These are phyloP conservation scores for Condylostylus longicornis DNA, from an alignment of 1,140 invertebrate species.

Conservation along the genomic window DNA sequence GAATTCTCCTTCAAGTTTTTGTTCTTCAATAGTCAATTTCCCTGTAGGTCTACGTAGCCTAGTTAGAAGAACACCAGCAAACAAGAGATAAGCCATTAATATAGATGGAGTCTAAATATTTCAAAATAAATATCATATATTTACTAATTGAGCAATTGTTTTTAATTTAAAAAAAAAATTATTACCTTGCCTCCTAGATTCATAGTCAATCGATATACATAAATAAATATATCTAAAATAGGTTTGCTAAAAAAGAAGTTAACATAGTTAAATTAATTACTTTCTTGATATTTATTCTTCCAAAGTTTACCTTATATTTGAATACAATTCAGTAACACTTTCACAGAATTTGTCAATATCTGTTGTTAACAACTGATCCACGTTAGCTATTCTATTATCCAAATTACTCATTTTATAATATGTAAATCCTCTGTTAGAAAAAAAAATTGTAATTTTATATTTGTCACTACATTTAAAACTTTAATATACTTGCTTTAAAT, in stretches of 20 bases:
- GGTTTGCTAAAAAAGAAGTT: too few relatives aligned
- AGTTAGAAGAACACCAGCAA: constrained; percentile 69
- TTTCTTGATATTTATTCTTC: too few relatives aligned
- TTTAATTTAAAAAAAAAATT: constrained; percentile 3
- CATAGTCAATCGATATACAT: constrained; percentile 76
- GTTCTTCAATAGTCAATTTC: constrained; percentile 78
- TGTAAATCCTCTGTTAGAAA: constrained; percentile 68
- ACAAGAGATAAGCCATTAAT: constrained; percentile 71
- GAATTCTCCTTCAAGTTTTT: constrained; percentile 94
- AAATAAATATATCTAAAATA: constrained; percentile 83
- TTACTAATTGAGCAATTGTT: neutral
- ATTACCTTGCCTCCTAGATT: constrained; percentile 58
- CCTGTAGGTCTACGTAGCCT: constrained; percentile 69
- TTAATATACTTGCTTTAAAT: constrained; percentile 65
- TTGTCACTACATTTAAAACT: constrained; percentile 6
- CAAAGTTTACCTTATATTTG: too few relatives aligned
- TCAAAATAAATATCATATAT: too few relatives aligned
- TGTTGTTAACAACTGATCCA: constrained; percentile 89
- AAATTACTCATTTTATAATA: constrained; percentile 96
- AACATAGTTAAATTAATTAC: too few relatives aligned
- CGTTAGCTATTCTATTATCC: constrained; percentile 87
- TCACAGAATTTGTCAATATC: constrained; percentile 97
- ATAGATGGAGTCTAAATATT: constrained; percentile 59
- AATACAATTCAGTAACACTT: constrained; percentile 87
- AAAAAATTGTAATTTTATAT: constrained; percentile 4